These are phyloP conservation scores for Megaceryle torquata DNA, from an alignment of 2,113 vertebrate species.

Conservation along the genomic window DNA sequence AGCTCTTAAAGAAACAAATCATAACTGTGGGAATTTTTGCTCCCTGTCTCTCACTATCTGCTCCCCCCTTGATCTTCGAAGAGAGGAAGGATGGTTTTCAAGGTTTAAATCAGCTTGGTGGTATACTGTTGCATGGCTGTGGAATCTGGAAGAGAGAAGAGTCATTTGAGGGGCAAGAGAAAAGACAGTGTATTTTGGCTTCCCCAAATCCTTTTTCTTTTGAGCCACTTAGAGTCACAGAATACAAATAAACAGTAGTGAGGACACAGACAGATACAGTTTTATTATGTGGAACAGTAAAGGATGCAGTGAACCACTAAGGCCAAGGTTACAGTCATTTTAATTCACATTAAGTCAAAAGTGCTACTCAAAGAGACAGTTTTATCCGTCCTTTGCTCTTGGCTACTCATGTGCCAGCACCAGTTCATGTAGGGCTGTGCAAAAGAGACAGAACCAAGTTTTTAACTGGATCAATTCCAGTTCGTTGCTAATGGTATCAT, in stretches of 20 bases:
- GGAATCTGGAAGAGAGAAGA: background rate
- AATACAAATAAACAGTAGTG: background rate
- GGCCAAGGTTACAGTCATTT: background rate
- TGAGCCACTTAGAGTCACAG: background rate
- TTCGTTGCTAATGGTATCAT: background rate
- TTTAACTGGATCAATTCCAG: background rate
- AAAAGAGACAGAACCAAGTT: background rate
- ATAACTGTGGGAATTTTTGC: background rate
- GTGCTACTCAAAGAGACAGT: background rate
- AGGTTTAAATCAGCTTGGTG: background rate
- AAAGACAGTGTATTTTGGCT: background rate
- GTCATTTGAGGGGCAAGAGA: background rate
- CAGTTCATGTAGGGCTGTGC: background rate
- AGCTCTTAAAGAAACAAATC: background rate
- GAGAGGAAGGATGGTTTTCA: background rate
- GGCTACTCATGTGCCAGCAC: background rate
- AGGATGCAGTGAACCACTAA: background rate
- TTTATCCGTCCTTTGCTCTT: background rate
- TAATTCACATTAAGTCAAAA: background rate
- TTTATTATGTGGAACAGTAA: background rate
- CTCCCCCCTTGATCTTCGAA: background rate
- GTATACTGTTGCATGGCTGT: background rate
- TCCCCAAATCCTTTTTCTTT: background rate
- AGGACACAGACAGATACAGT: background rate
- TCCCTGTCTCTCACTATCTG: background rate